phyloP scores from a whole-genome alignment of 2,797 vertebrate genomes.

The Amazona finschi region DNA sequence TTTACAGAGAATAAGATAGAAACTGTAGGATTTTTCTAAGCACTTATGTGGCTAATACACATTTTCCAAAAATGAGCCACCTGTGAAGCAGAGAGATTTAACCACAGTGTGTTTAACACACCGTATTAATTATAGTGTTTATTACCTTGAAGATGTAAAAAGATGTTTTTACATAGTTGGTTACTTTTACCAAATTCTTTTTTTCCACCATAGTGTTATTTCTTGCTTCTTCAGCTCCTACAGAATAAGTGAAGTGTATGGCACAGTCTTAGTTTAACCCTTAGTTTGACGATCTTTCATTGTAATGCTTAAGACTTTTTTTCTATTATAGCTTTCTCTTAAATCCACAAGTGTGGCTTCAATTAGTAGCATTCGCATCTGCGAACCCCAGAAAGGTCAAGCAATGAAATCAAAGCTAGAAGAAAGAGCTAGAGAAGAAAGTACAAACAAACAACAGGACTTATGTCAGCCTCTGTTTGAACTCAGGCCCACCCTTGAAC shows the following conservation, averaged over 20 bases:
- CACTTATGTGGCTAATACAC: background rate
- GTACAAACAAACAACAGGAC: background rate
- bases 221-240: background rate
- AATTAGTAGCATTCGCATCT: background rate
- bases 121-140: background rate
- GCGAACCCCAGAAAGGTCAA: background rate
- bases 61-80: background rate
- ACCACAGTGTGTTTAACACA: background rate
- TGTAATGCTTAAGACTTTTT: background rate
- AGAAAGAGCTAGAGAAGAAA: background rate
- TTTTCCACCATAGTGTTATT: background rate
- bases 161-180: background rate
- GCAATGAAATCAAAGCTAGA: background rate
- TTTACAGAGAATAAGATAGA: background rate
- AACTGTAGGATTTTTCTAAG: background rate
- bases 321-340: background rate
- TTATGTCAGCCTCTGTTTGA: background rate
- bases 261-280: background rate
- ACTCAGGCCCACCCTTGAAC: fast-evolving
- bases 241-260: background rate
- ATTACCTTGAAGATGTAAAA: background rate
- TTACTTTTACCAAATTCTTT: background rate
- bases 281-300: background rate
- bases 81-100: background rate
- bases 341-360: background rate